Conservation (phyloP, 2,888 invertebrate genomes). For the Lypha dubia region DNA sequence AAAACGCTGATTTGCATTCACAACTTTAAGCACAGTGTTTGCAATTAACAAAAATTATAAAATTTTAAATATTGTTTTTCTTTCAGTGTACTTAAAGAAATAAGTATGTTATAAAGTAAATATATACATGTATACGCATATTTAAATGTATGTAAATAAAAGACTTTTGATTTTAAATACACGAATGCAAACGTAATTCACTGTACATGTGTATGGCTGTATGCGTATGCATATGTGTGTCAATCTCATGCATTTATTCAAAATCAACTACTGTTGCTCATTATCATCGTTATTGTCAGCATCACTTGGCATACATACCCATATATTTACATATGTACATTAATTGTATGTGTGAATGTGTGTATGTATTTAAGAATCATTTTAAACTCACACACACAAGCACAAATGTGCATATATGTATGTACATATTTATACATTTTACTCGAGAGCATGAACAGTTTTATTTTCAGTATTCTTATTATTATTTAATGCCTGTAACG, state of each 20-base stretch:
- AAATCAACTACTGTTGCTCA: slow-evolving; percentile 62
- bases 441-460: slow-evolving; percentile 36
- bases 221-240: slow-evolving; percentile 30
- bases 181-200: not conserved
- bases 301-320: slow-evolving; percentile 55
- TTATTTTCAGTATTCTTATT: slow-evolving; percentile 55
- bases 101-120: too few species aligned
- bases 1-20: too few species aligned
- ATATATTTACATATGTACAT: slow-evolving; percentile 18
- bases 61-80: too few species aligned
- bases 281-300: slow-evolving; percentile 61
- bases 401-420: slow-evolving; percentile 5
- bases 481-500: slow-evolving; percentile 51
- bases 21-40: too few species aligned
- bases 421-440: too few species aligned
- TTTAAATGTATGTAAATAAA: slow-evolving; percentile 13
- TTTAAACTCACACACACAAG: too few species aligned
- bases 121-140: too few species aligned
- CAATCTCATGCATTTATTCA: slow-evolving; percentile 60
- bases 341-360: too few species aligned
- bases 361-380: too few species aligned
- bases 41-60: too few species aligned
- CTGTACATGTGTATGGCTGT: not conserved
- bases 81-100: not conserved
- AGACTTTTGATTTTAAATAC: slow-evolving; percentile 7